phyloP scores from a whole-genome alignment of 2,113 vertebrate species.

The Mesoclemmys tuberculata region DNA sequence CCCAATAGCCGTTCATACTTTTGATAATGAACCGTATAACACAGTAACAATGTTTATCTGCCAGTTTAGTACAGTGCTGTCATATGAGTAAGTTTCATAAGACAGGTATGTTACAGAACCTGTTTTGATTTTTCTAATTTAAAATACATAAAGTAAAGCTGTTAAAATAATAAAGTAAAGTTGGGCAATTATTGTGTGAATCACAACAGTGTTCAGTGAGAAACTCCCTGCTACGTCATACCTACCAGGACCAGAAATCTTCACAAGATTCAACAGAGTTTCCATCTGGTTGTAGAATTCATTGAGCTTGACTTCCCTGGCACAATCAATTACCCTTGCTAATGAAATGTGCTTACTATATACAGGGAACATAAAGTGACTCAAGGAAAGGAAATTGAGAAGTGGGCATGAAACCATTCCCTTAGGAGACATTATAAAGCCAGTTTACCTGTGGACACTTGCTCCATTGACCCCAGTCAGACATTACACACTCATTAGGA shows the following conservation, averaged over 20 bases:
- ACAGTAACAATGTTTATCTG: conserved; percentile 29
- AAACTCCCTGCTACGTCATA: not conserved
- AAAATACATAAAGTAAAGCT: not conserved
- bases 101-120: not conserved
- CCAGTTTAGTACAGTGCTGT: conserved; percentile 39
- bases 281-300: not conserved
- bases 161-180: not conserved
- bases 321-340: conserved; percentile 17
- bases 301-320: not conserved
- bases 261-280: conserved; percentile 9
- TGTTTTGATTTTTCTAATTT: not conserved
- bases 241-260: not conserved
- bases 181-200: not conserved
- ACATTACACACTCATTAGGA: conserved; percentile 89
- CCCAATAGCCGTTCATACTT: conserved; percentile 46
- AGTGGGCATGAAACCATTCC: rapidly evolving
- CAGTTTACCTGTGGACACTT: conserved; percentile 87
- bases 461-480: conserved; percentile 92
- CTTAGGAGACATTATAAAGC: not conserved
- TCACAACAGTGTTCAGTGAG: conserved; percentile 23
- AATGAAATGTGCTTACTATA: not conserved
- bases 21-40: conserved; percentile 50
- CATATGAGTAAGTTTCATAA: not conserved
- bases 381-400: not conserved
- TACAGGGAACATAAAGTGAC: not conserved